Base-by-base conservation (phyloP, 2,113 vertebrate genomes). In the Myxocyprinus asiaticus region DNA sequence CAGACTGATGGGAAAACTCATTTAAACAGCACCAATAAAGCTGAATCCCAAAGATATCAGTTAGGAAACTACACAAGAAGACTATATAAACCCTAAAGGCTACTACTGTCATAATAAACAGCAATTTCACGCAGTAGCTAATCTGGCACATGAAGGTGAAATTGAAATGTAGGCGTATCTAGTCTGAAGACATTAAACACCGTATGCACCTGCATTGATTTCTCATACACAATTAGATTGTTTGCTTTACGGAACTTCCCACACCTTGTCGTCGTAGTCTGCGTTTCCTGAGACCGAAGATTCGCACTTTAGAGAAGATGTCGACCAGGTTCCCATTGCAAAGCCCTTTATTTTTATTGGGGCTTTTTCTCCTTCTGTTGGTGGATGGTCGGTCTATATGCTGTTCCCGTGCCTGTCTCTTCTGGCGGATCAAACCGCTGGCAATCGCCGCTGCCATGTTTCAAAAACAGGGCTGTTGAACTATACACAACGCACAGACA, bases 301-400 rank as follows among this genome's bases (percentile, higher is more conserved):
- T 98, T 93, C 96, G 96, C 91, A 99, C 97, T 96, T 98, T 98
- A 85, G 97, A 98, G 94, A 99, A 99, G 91, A 99, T 99, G 90
- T 99, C 97, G 92, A 99, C 97, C 91, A 99, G 94, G 92, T 95
- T 98, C 78, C 96, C 95, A 85, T 97, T 99, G 94, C 97, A 98
- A 68, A 98, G 95, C 87, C 96, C 96, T 89, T 97, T 95, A 87
- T 95, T 98, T 94, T 96, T 98, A 93, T 93, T 98, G 86, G 96
- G 97, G 93, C 96, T 98, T 83, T 93, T 99, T 89, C 96, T 95
- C 93, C 97, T 93, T 88, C 96, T 94, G 94, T 96, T 95, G 85
- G 95, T 95, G 15, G 95, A 91, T 77, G 96, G 96, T 89, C 97
- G 94, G 92, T 98, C 96, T 90, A 96, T 91, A 88, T 98, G 97